phyloP scores from a whole-genome alignment of 2,888 invertebrate genomes.

The Heliconius cydno region DNA sequence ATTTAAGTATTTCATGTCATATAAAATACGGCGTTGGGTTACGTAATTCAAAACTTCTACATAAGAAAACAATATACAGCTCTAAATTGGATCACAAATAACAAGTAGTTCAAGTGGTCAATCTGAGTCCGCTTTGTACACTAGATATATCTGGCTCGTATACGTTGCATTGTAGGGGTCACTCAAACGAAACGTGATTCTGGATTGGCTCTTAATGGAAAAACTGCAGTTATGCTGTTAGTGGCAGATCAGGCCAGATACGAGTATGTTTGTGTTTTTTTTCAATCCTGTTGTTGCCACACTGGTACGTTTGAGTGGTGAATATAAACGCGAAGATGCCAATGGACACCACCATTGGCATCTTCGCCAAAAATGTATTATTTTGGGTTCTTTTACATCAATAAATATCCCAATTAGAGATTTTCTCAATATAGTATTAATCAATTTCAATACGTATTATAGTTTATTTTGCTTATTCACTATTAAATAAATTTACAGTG shows the following conservation, averaged over 20 bases:
- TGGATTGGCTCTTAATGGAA: background rate
- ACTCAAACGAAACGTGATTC: background rate
- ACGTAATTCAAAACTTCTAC: background rate
- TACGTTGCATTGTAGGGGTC: background rate
- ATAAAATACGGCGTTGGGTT: background rate
- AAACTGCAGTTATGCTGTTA: slow-evolving; percentile 7
- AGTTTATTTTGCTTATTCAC: background rate
- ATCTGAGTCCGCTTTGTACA: background rate
- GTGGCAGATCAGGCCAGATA: background rate
- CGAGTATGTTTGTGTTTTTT: background rate
- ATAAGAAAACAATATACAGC: background rate
- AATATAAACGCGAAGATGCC: no score
- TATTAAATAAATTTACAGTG: background rate
- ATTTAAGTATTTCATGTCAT: background rate
- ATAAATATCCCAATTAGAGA: no score
- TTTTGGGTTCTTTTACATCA: no score
- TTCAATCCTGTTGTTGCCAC: background rate
- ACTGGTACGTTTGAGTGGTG: no score
- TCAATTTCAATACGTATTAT: background rate
- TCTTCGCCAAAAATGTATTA: no score
- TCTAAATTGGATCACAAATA: slow-evolving; percentile 8
- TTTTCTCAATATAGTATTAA: no score
- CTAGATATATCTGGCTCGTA: slow-evolving; percentile 1
- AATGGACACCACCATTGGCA: no score
- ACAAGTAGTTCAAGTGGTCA: background rate